Evolutionary conservation across 1,140 invertebrate genomes (phyloP), one percentile per base, ranked within the genome.

Genomic region (Drosophila nikananu): DNA sequence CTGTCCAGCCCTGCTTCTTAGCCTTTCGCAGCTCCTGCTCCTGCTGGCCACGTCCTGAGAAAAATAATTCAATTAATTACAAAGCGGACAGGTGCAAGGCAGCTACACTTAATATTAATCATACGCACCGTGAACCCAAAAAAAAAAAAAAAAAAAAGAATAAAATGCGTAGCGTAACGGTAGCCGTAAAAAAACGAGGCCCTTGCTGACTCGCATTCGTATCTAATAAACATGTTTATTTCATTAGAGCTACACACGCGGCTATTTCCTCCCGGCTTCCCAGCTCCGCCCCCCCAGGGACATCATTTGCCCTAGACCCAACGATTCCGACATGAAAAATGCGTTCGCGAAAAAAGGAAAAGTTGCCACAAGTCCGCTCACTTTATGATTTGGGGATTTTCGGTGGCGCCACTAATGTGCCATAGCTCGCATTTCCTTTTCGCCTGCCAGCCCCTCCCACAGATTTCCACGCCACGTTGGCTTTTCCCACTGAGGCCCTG

Each of bases 191-290:
- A 64, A 48, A 63, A 48, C 49, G 64, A 12, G 52, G 39, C 55
- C 75, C 77, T 73, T 51, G 74, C 66, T 66, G 84, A 77, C 63
- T 80, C 72, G 57, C 86, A 78, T 79, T 90, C 52, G 73, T 81
- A 90, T 89, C 81, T 89, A 84, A 89, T 86, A 89, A 89, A 89
- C 86, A 89, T 89, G 86, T 90, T 89, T 90, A 89, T 89, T 89
- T 89, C 86, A 89, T 89, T 91, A 89, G 82, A 70, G 66, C 71
- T 83, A 77, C 84, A 89, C 83, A 89, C 74, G 83, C 78, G 74
- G 79, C 75, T 76, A 86, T 73, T 84, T 73, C 48, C 49, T 67
- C 35, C 39, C 46, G 37, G 59, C 25, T 27, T 67, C 35, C 39
- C 46, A 32, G 59, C 25, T 27, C 57, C 80, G 66, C 77, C 81